Conservation (phyloP, 2,888 invertebrate genomes). For the Nematopogon swammerdamellus region DNA sequence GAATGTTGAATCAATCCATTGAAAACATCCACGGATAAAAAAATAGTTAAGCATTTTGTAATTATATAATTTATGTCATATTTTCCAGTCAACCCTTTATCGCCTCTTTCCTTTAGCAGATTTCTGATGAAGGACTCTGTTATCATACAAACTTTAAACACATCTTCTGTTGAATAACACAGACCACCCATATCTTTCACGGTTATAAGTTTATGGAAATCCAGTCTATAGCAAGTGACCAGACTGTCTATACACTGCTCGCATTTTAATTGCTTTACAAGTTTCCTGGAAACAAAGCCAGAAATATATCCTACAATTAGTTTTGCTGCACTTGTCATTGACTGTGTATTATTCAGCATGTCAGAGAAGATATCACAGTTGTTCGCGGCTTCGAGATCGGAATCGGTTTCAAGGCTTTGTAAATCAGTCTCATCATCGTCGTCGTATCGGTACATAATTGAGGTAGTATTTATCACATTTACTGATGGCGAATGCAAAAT, state of each 20-base stretch:
- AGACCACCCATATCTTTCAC: conserved; percentile 12
- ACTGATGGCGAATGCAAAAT: neutral
- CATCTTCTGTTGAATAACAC: conserved; percentile 10
- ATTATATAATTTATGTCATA: neutral
- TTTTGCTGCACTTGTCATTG: neutral
- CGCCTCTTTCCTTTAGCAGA: neutral
- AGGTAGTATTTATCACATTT: neutral
- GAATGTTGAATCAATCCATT: conserved; percentile 2
- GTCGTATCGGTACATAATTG: neutral
- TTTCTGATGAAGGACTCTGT: conserved; percentile 1
- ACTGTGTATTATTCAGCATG: neutral
- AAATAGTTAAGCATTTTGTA: neutral
- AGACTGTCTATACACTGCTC: conserved; percentile 6
- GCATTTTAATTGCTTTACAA: conserved; percentile 3
- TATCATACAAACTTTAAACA: conserved; percentile 10
- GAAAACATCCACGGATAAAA: neutral
- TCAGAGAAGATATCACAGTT: conserved; percentile 1
- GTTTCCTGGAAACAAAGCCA: conserved; percentile 2
- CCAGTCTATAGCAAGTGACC: conserved; percentile 7
- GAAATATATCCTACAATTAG: conserved; percentile 5
- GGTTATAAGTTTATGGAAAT: conserved; percentile 11
- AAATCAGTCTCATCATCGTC: neutral
- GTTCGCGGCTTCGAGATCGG: conserved; percentile 1
- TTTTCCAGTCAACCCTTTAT: neutral
- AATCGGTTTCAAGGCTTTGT: neutral